Evolutionary conservation across 1,140 invertebrate genomes (phyloP), one percentile per base, ranked within the genome.

Genomic region (Pogonomyrmex californicus): DNA sequence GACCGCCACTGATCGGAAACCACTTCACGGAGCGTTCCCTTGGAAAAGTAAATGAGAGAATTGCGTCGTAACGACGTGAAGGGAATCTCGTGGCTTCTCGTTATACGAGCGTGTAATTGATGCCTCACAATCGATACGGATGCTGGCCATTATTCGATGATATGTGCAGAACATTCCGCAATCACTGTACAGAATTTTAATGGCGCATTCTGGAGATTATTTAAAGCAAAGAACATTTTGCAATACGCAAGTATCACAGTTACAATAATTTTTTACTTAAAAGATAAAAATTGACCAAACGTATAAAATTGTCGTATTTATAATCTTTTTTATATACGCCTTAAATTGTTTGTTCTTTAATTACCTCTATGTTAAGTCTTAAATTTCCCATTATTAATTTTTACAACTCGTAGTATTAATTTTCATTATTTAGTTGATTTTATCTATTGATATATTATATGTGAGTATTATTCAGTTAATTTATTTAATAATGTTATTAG

Each of bases 11-110:
- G 76, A 86, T 86, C 78, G 44, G 44, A 68, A 79, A 66, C 30
- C 78, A 63, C 62, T 85, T 76, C 73, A 79, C 71, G 60, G n/a
- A 79, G 60, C 58, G n/a, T 7, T 23, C 49, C 6, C 51, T 76
- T 51, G 73, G 60, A 54, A 78, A 85, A 66, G 58, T 66, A 85
- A 75, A 86, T 88, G 83, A 86, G 73, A 78, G 62, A 89, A 81
- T 63, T 76, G 76, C 85, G 88, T 89, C 76, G 87, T 58, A 58
- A 56, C 38, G 60, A 86, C 70, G 76, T 60, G 62, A 51, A 76
- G 68, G 17, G 62, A 86, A 86, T 88, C 87, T 62, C 51, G 51
- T 86, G 76, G 87, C 41, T 88, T 71, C 33, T 62, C 41, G 83
- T 62, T 85, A 73, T 68, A 68, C 38, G 10, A 73, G 33, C 14